Evolutionary conservation across 2,797 vertebrate genomes (phyloP).

Genomic region (Sebastes paucispinis): DNA sequence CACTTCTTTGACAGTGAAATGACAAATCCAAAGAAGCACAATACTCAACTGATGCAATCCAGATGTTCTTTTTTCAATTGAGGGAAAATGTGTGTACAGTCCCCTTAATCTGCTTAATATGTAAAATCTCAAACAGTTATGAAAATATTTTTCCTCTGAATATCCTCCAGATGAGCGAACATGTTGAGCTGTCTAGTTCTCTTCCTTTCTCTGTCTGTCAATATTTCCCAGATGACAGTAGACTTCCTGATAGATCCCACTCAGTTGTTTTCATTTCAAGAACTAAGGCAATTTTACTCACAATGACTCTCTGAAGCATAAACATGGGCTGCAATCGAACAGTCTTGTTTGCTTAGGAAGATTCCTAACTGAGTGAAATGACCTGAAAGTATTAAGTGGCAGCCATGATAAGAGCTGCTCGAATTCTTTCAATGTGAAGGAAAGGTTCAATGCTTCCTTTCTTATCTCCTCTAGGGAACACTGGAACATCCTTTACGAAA

Average conservation of each 20-base stretch:
- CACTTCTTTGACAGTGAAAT: constrained; percentile 50
- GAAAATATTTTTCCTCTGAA: constrained; percentile 81
- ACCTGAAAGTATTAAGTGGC: neutral
- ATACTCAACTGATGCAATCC: constrained; percentile 66
- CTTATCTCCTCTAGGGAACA: neutral
- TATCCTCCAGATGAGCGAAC: constrained; percentile 73
- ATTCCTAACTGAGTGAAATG: neutral
- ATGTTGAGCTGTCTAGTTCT: constrained; percentile 58
- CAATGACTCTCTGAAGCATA: constrained; percentile 3
- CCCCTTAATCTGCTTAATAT: constrained; percentile 77
- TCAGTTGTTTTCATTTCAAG: constrained; percentile 37
- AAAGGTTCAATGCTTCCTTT: no score
- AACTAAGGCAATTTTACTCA: constrained; percentile 13
- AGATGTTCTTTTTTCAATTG: constrained; percentile 71
- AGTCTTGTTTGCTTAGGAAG: neutral
- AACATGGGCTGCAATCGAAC: neutral
- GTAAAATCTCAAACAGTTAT: constrained; percentile 80
- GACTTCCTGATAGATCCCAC: constrained; percentile 56
- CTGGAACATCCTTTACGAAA: neutral
- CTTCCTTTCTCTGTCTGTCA: constrained; percentile 58
- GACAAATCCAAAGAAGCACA: constrained; percentile 67
- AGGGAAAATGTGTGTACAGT: constrained; percentile 52
- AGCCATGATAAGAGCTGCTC: neutral
- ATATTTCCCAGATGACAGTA: constrained; percentile 60
- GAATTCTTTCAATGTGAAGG: no score